Evolutionary conservation across 2,113 vertebrate species (phyloP).

Genomic region (Engystomops pustulosus): DNA sequence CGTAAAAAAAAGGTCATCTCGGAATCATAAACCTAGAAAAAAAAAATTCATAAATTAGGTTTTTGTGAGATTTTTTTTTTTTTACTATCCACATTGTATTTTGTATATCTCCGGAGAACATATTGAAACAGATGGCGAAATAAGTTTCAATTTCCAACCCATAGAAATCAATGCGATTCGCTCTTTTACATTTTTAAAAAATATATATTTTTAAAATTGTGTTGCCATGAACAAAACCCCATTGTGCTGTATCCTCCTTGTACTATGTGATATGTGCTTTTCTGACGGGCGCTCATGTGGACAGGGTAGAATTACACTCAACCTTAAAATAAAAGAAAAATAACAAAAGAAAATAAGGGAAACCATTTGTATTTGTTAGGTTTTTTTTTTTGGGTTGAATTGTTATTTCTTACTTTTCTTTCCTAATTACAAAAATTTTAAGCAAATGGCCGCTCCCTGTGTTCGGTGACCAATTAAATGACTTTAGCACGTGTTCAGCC

Average conservation of each 20-base stretch:
- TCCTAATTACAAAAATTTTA: conserved; percentile 43
- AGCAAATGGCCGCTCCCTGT: conserved; percentile 53
- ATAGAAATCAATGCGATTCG: not conserved
- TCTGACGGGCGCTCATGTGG: conserved; percentile 25
- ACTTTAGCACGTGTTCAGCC: conserved; percentile 73
- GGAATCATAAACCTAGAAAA: no score
- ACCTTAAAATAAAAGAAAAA: not conserved
- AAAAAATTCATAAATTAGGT: no score
- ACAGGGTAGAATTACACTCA: conserved; percentile 2
- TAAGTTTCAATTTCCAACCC: not conserved
- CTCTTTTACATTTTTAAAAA: not conserved
- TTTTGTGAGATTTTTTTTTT: not conserved
- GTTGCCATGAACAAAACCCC: not conserved
- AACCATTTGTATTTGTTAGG: not conserved
- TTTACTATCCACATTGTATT: no score
- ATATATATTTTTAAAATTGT: not conserved
- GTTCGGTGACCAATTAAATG: conserved; percentile 75
- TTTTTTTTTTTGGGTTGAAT: not conserved
- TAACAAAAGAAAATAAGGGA: not conserved
- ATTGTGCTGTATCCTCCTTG: not conserved
- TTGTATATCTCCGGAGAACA: not conserved
- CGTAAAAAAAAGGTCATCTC: no score
- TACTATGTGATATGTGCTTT: not conserved
- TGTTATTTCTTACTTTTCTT: conserved; percentile 30
- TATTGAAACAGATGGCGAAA: not conserved